Evolutionary conservation across 2,797 vertebrate species (phyloP).

Genomic region (Sebastes flavidus): DNA sequence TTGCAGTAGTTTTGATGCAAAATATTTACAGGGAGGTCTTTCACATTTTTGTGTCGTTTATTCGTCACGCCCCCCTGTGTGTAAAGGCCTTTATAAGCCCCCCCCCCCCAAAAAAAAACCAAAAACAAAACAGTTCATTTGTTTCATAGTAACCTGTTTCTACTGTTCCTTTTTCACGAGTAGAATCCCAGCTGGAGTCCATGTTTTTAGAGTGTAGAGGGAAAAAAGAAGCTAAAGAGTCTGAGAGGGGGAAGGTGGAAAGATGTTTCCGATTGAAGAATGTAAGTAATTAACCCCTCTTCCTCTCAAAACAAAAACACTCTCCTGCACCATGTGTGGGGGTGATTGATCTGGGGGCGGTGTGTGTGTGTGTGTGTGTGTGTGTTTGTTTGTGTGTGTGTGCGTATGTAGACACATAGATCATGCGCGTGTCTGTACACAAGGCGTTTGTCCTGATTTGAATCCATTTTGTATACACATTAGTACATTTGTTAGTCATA

Average conservation of each 20-base stretch:
- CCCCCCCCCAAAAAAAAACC: too few relatives aligned
- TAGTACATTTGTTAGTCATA: constrained; percentile 31
- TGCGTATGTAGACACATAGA: background rate
- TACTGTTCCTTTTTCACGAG: background rate
- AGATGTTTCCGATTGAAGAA: constrained; percentile 73
- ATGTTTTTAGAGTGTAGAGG: constrained; percentile 41
- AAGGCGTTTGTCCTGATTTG: background rate
- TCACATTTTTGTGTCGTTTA: too few relatives aligned
- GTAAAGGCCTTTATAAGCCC: too few relatives aligned
- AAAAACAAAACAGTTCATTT: background rate
- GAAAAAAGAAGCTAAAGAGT: constrained; percentile 20
- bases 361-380: background rate
- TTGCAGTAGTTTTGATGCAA: background rate
- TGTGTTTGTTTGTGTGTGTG: background rate
- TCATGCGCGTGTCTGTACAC: background rate
- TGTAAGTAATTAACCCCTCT: constrained; percentile 73
- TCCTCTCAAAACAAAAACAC: constrained; percentile 71
- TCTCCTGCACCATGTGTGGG: constrained; percentile 58
- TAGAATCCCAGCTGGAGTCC: background rate
- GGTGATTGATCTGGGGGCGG: constrained; percentile 36
- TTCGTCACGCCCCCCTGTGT: too few relatives aligned
- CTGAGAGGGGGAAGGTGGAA: constrained; percentile 31
- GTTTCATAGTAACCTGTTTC: background rate
- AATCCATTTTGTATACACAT: constrained; percentile 5
- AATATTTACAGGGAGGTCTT: too few relatives aligned